Conservation (phyloP, 2,797 vertebrate genomes). For the Nannoperca australis region DNA sequence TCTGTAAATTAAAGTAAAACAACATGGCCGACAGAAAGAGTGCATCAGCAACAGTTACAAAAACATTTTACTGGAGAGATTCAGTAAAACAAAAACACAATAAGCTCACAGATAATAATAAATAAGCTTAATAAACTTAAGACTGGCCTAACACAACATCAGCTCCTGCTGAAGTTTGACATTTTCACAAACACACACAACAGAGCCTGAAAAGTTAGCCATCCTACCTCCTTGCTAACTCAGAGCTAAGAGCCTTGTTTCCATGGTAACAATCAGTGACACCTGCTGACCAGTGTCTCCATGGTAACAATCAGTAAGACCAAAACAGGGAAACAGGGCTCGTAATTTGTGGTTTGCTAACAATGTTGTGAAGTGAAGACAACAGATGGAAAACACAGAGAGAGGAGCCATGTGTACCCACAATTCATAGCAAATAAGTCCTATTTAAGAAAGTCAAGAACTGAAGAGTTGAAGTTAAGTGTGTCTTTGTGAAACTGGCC, state of each 20-base stretch:
- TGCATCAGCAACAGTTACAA: neutral
- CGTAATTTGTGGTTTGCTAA: neutral
- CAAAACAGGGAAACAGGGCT: neutral
- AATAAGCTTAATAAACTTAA: no score
- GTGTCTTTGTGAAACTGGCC: neutral
- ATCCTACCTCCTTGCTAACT: no score
- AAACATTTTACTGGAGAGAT: neutral
- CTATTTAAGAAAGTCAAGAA: neutral
- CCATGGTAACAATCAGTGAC: no score
- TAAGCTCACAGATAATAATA: neutral
- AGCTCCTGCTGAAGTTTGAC: no score
- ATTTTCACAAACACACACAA: no score
- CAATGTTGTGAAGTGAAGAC: neutral
- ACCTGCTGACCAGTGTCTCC: neutral
- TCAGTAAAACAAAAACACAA: neutral
- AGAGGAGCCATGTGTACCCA: neutral
- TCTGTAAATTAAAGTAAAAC: neutral
- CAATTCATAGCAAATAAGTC: neutral
- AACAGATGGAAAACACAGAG: neutral
- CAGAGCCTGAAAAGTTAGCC: no score
- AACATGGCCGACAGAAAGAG: neutral
- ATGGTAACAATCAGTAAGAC: conserved; percentile 3
- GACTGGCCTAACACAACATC: no score
- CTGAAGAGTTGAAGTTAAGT: neutral
- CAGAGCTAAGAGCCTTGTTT: no score